Percentiles rank a stretch among this genome's conserved stretches.
Conservation (phyloP, 2,888 invertebrate species). For the Drosophila koepferae region DNA sequence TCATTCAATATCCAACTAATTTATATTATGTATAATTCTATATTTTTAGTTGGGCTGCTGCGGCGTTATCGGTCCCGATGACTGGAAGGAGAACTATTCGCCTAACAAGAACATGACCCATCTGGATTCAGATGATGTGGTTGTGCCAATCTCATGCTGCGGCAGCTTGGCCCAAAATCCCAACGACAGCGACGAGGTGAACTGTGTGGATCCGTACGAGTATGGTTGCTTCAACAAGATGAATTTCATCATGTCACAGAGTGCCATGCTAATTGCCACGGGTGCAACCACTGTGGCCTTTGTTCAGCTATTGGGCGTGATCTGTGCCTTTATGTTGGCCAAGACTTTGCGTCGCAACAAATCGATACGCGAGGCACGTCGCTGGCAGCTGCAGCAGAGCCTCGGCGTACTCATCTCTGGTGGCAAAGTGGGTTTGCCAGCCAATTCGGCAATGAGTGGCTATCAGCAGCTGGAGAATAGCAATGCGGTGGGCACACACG, state of each 20-base stretch:
- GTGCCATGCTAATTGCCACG: constrained; percentile 90
- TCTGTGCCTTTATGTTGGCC: constrained; percentile 95
- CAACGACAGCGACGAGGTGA: constrained; percentile 15
- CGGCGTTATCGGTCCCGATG: constrained; percentile 88
- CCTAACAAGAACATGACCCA: constrained; percentile 51
- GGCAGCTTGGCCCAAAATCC: constrained; percentile 72
- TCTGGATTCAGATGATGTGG: constrained; percentile 78
- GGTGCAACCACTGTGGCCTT: constrained; percentile 92
- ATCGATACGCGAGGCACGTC: constrained; percentile 89
- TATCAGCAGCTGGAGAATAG: constrained; percentile 83
- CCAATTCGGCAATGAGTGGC: constrained; percentile 78
- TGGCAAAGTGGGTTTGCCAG: constrained; percentile 76
- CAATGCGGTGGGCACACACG: constrained; percentile 69
- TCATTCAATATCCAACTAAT: too few relatives aligned
- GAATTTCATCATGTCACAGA: constrained; percentile 88
- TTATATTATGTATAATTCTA: not conserved
- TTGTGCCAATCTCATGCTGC: constrained; percentile 88
- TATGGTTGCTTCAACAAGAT: constrained; percentile 88
- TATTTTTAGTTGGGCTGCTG: constrained; percentile 88
- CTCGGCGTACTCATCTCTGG: constrained; percentile 83
- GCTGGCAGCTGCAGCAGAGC: constrained; percentile 87
- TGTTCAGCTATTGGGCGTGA: constrained; percentile 94
- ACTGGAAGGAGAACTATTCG: constrained; percentile 86
- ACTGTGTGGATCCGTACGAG: constrained; percentile 78
- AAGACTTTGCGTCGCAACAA: constrained; percentile 93